These are phyloP conservation scores for Cheilosia grossa DNA, from an alignment of 2,888 invertebrate genomes.

Conservation along the genomic window DNA sequence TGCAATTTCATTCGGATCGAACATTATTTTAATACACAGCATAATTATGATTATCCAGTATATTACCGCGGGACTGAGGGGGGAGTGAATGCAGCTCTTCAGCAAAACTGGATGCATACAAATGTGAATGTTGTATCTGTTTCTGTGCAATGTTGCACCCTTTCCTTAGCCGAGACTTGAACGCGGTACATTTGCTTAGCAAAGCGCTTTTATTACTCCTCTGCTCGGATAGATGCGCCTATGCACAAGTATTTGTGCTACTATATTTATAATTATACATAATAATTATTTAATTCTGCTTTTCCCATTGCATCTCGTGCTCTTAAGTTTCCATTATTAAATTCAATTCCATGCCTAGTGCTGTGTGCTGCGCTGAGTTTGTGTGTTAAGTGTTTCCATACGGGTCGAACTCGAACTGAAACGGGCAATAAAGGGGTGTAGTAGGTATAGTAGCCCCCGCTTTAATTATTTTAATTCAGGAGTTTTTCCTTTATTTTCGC, in stretches of 20 bases:
- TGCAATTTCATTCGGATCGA: constrained; percentile 61
- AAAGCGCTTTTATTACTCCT: constrained; percentile 63
- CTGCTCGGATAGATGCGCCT: constrained; percentile 9
- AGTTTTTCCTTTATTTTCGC: constrained; percentile 25
- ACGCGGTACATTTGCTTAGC: constrained; percentile 54
- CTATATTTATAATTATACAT: constrained; percentile 71
- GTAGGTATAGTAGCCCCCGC: constrained; percentile 52
- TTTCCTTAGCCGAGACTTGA: constrained; percentile 49
- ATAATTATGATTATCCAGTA: constrained; percentile 63
- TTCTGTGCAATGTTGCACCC: constrained; percentile 35
- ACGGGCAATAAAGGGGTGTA: constrained; percentile 38
- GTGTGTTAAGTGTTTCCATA: constrained; percentile 66
- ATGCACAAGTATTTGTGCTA: constrained; percentile 27
- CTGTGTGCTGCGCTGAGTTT: constrained; percentile 42
- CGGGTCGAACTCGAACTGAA: constrained; percentile 68
- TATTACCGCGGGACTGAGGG: not conserved
- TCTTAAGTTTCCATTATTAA: constrained; percentile 73
- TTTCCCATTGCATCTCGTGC: constrained; percentile 70
- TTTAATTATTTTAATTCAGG: constrained; percentile 69
- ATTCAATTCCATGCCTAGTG: constrained; percentile 68
- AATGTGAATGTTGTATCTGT: constrained; percentile 27
- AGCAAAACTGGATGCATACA: constrained; percentile 46
- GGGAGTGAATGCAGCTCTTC: constrained; percentile 22
- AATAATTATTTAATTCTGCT: constrained; percentile 74
- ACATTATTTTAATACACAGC: constrained; percentile 64